Evolutionary conservation across 1,140 invertebrate species (phyloP), one percentile per base, ranked within the genome.

Genomic region (Leguminivora glycinivorella): DNA sequence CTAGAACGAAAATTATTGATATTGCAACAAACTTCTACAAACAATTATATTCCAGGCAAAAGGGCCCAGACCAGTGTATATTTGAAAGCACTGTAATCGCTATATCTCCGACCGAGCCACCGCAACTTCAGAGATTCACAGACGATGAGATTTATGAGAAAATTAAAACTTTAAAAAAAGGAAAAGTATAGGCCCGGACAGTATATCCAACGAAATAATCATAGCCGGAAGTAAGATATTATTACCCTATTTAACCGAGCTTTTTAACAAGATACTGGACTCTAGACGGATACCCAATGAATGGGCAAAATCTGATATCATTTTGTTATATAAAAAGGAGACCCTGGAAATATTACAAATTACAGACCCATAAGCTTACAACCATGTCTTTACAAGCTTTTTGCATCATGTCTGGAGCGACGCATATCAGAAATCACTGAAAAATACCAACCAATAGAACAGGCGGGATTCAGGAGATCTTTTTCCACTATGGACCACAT

Each of bases 361-460:
- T 78, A 78, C 60, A 60, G 77, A 60, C 74, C 75, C 0, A 79
- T 79, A 26, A 77, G 72, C 26, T 31, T 79, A 34, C 68, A 69
- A 56, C 70, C 75, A 0, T 68, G 68, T 43, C 19, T 76, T 25
- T 76, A 76, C 34, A 76, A 76, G 70, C 19, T 76, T 0, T 76
- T 76, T 25, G 29, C 74, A n/a, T 68, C 66, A 26, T 43, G 12
- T 38, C 0, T 75, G 26, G 14, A 70, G 68, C 63, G 22, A 7
- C 24, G 71, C 40, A 52, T 75, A 34, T 4, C 63, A 19, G 43
- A 38, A 69, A 69, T 31, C n/a, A 63, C 60, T 31, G 67, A 71
- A 17, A 66, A 70, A 43, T 24, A 67, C 10, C 69, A 72, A 70
- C 69, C 69, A 56, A n/a, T 72, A 47, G 71, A 75, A 63, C 71